A percentile compares a stretch with the other conserved stretches of the same genome.
These are phyloP conservation scores for Willowsia nigromaculata DNA, from an alignment of 2,888 invertebrate species.

Conservation along the genomic window DNA sequence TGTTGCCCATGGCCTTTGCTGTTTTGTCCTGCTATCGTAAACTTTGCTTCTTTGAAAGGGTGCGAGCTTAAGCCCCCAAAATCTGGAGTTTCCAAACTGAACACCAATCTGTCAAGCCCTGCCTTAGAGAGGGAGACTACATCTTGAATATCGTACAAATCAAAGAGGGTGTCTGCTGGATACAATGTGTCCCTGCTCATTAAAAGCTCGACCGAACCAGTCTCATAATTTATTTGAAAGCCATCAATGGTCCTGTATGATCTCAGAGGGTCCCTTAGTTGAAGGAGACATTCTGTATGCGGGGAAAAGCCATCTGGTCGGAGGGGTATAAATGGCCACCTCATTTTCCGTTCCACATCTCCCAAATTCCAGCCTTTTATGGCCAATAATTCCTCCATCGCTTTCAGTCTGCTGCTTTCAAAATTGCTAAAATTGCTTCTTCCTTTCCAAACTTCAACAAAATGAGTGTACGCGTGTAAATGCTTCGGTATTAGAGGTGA, in stretches of 20 bases:
- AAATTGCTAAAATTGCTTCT: slow-evolving; percentile 69
- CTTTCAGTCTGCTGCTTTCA: slow-evolving; percentile 63
- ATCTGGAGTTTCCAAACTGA: slow-evolving; percentile 70
- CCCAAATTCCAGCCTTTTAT: slow-evolving; percentile 63
- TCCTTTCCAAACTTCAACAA: slow-evolving; percentile 76
- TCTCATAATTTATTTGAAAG: slow-evolving; percentile 71
- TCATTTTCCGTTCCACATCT: slow-evolving; percentile 64
- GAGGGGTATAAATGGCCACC: slow-evolving; percentile 44
- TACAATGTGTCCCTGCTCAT: slow-evolving; percentile 55
- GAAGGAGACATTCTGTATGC: slow-evolving; percentile 43
- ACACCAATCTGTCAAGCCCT: slow-evolving; percentile 50
- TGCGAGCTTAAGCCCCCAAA: slow-evolving; percentile 50
- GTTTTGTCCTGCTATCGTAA: slow-evolving; percentile 1
- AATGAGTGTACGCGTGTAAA: slow-evolving; percentile 75
- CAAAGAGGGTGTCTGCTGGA: slow-evolving; percentile 64
- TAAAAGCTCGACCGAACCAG: slow-evolving; percentile 62
- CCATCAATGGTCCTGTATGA: slow-evolving; percentile 71
- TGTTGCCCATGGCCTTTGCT: neutral
- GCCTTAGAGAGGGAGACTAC: slow-evolving; percentile 62
- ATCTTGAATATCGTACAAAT: slow-evolving; percentile 68
- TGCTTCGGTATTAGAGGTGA: slow-evolving; percentile 69
- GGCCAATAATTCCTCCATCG: slow-evolving; percentile 70
- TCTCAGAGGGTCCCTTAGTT: slow-evolving; percentile 56
- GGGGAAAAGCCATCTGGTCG: slow-evolving; percentile 68
- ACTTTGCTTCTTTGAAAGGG: slow-evolving; percentile 71